Evolutionary conservation across 2,888 invertebrate species (phyloP), one percentile per base, ranked within the genome.

Genomic region (Stenodera caucasica): DNA sequence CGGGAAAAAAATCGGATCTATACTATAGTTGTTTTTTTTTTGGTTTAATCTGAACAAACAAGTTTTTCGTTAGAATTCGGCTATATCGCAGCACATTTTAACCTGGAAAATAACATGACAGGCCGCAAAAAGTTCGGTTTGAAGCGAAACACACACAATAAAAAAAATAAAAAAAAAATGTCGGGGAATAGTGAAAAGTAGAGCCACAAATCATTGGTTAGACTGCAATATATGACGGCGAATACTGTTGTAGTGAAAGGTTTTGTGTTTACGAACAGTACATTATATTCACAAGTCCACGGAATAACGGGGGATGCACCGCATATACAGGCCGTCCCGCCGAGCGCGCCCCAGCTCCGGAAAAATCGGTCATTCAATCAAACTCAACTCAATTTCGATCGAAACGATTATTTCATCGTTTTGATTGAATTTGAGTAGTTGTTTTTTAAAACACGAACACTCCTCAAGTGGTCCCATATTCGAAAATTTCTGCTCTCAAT

Each of bases 211-310:
- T 75, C 75, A 75, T 73, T 54, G 65, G 63, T 66, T 60, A 64
- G 70, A 72, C 72, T 68, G 73, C 73, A 70, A 75, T 75, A 73
- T 75, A 72, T 70, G 73, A 72, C 72, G 71, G 71, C 70, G 71
- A 73, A 71, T 70, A 68, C 71, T n/a, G 71, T 74, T 73, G 69
- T 71, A 73, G 67, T 68, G 72, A 72, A 70, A 74, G 68, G 70
- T 71, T 74, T 76, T 75, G 74, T 75, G 73, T 76, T 75, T 75
- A 68, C 74, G 71, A 72, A 74, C 69, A 71, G 68, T 70, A 70
- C 65, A 71, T 71, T 74, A 73, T 72, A 74, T 75, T 74, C 72
- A 71, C 74, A 71, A 72, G 73, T 72, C 67, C 67, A 65, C 70
- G 70, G 65, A 69, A 70, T 70, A 69, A 65, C 63, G 67, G 68